These are phyloP conservation scores for Charadrius vociferus DNA, from an alignment of 2,113 vertebrate species.

Conservation along the genomic window DNA sequence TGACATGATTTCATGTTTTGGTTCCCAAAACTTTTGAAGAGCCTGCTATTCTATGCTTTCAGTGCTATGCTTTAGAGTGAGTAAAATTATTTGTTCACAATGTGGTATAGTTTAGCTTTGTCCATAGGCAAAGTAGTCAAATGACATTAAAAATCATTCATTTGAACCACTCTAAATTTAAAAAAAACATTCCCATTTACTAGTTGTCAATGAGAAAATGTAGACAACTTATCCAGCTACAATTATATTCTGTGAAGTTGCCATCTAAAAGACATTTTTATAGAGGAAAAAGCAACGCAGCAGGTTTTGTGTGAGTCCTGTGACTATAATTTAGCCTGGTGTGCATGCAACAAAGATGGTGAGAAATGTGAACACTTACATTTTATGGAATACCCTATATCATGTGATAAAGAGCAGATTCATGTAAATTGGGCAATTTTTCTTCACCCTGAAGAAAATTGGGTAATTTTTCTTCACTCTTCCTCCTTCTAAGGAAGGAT, in stretches of 20 bases:
- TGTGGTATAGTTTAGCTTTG: neutral
- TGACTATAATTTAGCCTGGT: neutral
- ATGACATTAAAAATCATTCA: neutral
- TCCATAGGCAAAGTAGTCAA: neutral
- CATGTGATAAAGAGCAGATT: neutral
- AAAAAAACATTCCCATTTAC: neutral
- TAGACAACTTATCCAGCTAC: neutral
- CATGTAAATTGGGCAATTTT: neutral
- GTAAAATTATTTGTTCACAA: neutral
- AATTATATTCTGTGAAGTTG: neutral
- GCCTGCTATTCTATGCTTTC: neutral
- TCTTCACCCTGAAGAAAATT: neutral
- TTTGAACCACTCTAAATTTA: neutral
- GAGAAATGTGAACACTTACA: neutral
- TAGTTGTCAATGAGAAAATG: neutral
- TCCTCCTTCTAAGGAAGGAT: neutral
- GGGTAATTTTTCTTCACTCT: neutral
- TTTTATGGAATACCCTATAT: neutral
- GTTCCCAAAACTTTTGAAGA: slow-evolving; percentile 22
- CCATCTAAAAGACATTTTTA: neutral
- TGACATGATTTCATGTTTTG: neutral
- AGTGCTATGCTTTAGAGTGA: neutral
- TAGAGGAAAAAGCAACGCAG: neutral
- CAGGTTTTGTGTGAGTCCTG: neutral
- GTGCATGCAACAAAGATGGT: neutral